Evolutionary conservation across 2,113 vertebrate genomes (phyloP).

Genomic region (Tachysurus vachellii): DNA sequence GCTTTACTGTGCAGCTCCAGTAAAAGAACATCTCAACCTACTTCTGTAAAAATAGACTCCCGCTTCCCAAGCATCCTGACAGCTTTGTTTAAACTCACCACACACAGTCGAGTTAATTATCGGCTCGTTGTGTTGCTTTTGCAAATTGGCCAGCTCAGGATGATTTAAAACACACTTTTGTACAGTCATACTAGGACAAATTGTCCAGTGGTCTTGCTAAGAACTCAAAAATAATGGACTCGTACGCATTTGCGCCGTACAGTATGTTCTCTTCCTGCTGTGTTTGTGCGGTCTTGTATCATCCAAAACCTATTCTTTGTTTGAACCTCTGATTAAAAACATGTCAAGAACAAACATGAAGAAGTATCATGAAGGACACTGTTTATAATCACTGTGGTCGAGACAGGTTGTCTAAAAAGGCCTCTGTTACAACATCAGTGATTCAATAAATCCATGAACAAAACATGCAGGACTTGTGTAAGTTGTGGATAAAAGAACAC

Average conservation of each 20-base stretch:
- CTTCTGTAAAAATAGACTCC: slow-evolving; percentile 14
- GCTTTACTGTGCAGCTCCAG: neutral
- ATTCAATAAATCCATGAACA: neutral
- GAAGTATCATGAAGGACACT: neutral
- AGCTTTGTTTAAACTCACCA: neutral
- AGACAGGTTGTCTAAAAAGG: neutral
- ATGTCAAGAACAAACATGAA: neutral
- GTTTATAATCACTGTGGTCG: neutral
- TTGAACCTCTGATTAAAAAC: neutral
- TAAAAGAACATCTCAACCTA: slow-evolving; percentile 28
- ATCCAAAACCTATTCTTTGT: neutral
- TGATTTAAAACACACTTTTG: neutral
- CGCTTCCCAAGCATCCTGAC: neutral
- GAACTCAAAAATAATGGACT: slow-evolving; percentile 3
- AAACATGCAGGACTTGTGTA: neutral
- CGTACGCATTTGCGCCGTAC: neutral
- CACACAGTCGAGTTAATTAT: neutral
- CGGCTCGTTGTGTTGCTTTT: neutral
- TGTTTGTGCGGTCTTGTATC: neutral
- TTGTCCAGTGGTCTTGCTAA: neutral
- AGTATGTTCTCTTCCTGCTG: slow-evolving; percentile 12
- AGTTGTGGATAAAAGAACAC: neutral
- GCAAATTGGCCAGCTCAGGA: neutral
- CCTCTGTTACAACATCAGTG: neutral
- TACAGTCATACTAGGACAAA: neutral